Evolutionary conservation across 2,113 vertebrate genomes (phyloP), one percentile per base, ranked within the genome.

Genomic region (Cyphomyrus discorhynchus): DNA sequence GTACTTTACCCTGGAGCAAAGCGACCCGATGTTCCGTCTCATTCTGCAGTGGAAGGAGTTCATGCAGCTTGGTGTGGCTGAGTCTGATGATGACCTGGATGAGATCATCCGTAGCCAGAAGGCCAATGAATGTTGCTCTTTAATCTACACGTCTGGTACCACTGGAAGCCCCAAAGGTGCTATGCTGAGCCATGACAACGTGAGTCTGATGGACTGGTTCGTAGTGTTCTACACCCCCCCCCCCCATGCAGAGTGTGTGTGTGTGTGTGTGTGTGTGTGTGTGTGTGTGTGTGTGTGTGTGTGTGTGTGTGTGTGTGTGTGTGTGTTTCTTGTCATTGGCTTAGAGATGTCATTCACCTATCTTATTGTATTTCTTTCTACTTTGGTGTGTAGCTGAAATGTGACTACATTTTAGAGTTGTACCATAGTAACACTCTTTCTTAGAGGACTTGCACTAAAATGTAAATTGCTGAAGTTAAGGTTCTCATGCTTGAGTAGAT

Each of bases 131-230:
- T 96, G 96, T 94, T 97, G 96, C 50, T 92, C 89, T 0, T 94
- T 97, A 86, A 96, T 97, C 92, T 97, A 96, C 39, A 96, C 96
- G 1, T 96, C 95, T 39, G 96, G 95, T 85, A 95, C 95, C 58
- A 96, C 96, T 8, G 96, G 96, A 6, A 92, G 93, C 80, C 95
- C 96, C 0, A 96, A 96, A 95, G 96, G 95, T 31, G 96, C 95
- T 90, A 96, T 97, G 96, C 89, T 97, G 92, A 97, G 96, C 91
- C 96, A 97, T 15, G 96, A 97, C 89, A 97, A 97, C 66, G 96
- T 97, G 90, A 95, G 94, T 93, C 58, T 87, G 45, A n/a, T 0
- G 24, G 13, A 15, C 35, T 39, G 74, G 74, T 24, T 42, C 0
- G n/a, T 21, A 53, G 17, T 21, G 5, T 19, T 21, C 4, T 19